phyloP scores from a whole-genome alignment of 2,113 vertebrate species.

The Microtus pennsylvanicus region DNA sequence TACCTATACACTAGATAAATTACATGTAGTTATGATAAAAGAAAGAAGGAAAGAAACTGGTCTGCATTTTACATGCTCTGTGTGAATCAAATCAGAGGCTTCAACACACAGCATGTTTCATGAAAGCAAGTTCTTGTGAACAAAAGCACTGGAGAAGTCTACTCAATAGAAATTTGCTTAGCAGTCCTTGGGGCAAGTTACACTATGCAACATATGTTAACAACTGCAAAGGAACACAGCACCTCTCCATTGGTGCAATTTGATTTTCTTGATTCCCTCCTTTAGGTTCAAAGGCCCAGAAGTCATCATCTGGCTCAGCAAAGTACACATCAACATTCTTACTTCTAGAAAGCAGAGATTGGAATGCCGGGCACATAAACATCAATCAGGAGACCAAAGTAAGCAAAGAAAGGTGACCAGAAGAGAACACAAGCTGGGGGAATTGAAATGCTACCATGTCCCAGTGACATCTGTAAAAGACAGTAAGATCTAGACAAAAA shows the following conservation, averaged over 20 bases:
- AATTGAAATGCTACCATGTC: constrained; percentile 45
- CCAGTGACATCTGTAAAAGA: constrained; percentile 37
- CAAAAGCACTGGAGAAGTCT: not conserved
- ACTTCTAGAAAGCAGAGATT: constrained; percentile 66
- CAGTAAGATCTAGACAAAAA: constrained; percentile 40
- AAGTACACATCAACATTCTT: constrained; percentile 64
- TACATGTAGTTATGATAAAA: constrained; percentile 38
- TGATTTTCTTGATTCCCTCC: constrained; percentile 49
- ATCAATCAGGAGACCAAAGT: constrained; percentile 64
- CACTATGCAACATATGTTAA: constrained; percentile 29
- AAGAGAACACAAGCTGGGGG: constrained; percentile 61
- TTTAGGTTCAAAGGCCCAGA: constrained; percentile 56
- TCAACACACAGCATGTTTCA: not conserved
- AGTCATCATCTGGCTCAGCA: constrained; percentile 66
- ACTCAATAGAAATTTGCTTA: constrained; percentile 32
- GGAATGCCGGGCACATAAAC: constrained; percentile 51
- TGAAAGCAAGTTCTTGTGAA: not conserved
- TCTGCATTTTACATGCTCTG: constrained; percentile 9
- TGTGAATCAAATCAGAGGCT: constrained; percentile 57
- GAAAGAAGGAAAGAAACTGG: not conserved
- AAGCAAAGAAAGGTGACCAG: constrained; percentile 57
- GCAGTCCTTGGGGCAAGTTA: constrained; percentile 41
- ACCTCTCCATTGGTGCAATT: not conserved
- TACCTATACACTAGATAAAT: constrained; percentile 24
- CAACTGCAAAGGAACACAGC: not conserved